Evolutionary conservation across 2,113 vertebrate species (phyloP).

Genomic region (Chascanopsetta lugubris): DNA sequence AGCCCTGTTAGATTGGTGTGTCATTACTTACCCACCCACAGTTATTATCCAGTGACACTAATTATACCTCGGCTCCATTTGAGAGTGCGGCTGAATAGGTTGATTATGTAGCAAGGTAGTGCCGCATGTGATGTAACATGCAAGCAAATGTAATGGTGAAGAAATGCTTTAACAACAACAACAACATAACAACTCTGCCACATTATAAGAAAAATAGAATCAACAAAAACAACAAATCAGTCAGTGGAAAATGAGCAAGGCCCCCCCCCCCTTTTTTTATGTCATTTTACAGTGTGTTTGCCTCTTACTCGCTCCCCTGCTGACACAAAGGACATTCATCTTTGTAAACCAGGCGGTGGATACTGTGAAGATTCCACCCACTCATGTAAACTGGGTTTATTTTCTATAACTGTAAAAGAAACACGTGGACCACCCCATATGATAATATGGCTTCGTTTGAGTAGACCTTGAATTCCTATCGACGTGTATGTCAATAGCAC

Average conservation of each 20-base stretch:
- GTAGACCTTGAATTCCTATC: too few species aligned
- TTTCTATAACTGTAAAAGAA: too few species aligned
- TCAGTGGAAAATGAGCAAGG: background rate
- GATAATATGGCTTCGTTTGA: too few species aligned
- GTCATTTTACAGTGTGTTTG: constrained; percentile 1
- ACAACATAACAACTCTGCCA: background rate
- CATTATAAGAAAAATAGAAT: background rate
- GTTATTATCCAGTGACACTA: constrained; percentile 4
- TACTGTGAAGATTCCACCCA: too few species aligned
- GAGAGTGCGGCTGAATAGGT: background rate
- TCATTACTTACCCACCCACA: background rate
- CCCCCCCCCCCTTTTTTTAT: background rate
- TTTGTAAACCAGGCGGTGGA: too few species aligned
- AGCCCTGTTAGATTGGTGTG: background rate
- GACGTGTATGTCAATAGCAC: too few species aligned
- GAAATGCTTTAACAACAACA: background rate
- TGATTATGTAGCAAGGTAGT: background rate
- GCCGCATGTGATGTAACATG: background rate
- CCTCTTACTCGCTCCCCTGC: too few species aligned
- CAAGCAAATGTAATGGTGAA: background rate
- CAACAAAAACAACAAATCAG: background rate
- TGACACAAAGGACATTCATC: too few species aligned
- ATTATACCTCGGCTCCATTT: background rate
- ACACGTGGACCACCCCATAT: background rate
- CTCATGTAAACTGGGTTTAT: too few species aligned